Percentiles rank a stretch among this genome's conserved stretches.
These are phyloP conservation scores for Papio anubis DNA, from an alignment of 2,113 vertebrate genomes.

Conservation along the genomic window DNA sequence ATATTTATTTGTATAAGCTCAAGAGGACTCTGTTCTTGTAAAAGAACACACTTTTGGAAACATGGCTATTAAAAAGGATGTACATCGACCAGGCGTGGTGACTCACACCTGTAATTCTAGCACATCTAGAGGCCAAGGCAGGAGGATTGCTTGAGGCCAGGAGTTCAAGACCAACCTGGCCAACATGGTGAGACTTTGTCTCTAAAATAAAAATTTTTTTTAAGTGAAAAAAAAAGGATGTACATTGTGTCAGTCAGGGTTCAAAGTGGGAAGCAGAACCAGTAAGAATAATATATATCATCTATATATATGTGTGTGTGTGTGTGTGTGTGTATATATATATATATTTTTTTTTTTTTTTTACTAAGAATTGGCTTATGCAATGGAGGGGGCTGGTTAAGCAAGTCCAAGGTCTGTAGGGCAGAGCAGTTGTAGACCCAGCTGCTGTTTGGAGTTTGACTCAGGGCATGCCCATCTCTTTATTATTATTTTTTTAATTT, in stretches of 20 bases:
- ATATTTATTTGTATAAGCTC: too few species aligned
- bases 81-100: too few species aligned
- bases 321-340: background rate
- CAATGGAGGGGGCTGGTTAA: background rate
- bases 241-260: background rate
- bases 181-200: too few species aligned
- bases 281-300: background rate
- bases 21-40: too few species aligned
- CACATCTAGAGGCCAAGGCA: too few species aligned
- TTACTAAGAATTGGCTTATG: background rate
- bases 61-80: too few species aligned
- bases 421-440: background rate
- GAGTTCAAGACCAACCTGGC: too few species aligned
- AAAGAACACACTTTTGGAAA: too few species aligned
- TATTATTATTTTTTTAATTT: too few species aligned
- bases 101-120: too few species aligned
- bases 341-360: background rate
- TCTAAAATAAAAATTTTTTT: background rate
- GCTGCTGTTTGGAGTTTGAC: background rate
- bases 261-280: conserved; percentile 17
- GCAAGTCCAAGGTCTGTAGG: background rate
- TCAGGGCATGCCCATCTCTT: background rate
- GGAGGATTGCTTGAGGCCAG: too few species aligned
- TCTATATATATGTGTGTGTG: background rate
- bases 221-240: background rate